Evolutionary conservation across 2,888 invertebrate genomes (phyloP).

Genomic region (Pammene fasciana): DNA sequence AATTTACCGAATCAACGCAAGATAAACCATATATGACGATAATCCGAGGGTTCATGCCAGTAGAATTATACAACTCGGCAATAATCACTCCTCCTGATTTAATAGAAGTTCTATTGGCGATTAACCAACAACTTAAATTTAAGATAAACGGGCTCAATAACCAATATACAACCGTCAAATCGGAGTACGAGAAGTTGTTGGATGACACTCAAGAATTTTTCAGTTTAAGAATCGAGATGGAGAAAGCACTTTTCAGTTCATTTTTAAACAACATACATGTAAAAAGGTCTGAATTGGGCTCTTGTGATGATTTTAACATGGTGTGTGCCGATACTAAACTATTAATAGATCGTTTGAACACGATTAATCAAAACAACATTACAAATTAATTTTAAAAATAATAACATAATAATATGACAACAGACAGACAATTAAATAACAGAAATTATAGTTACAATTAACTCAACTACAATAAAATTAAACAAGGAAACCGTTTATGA

Average conservation of each 20-base stretch:
- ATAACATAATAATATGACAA: neutral
- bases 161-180: slow-evolving; percentile 54
- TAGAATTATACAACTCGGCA: slow-evolving; percentile 56
- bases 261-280: slow-evolving; percentile 59
- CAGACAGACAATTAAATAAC: too few species aligned
- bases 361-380: neutral
- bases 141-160: slow-evolving; percentile 52
- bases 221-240: slow-evolving; percentile 69
- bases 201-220: slow-evolving; percentile 70
- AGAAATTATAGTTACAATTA: too few species aligned
- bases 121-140: slow-evolving; percentile 60
- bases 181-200: slow-evolving; percentile 63
- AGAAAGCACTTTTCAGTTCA: slow-evolving; percentile 64
- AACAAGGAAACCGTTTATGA: too few species aligned
- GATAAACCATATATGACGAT: slow-evolving; percentile 41
- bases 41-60: slow-evolving; percentile 69
- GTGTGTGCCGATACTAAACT: slow-evolving; percentile 4
- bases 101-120: slow-evolving; percentile 59
- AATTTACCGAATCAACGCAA: slow-evolving; percentile 49
- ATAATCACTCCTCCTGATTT: slow-evolving; percentile 57
- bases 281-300: slow-evolving; percentile 48
- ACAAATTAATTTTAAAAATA: neutral
- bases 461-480: too few species aligned
- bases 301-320: neutral
- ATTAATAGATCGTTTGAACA: slow-evolving; percentile 9